Evolutionary conservation across 2,797 vertebrate species (phyloP).

Genomic region (Bradypus variegatus): DNA sequence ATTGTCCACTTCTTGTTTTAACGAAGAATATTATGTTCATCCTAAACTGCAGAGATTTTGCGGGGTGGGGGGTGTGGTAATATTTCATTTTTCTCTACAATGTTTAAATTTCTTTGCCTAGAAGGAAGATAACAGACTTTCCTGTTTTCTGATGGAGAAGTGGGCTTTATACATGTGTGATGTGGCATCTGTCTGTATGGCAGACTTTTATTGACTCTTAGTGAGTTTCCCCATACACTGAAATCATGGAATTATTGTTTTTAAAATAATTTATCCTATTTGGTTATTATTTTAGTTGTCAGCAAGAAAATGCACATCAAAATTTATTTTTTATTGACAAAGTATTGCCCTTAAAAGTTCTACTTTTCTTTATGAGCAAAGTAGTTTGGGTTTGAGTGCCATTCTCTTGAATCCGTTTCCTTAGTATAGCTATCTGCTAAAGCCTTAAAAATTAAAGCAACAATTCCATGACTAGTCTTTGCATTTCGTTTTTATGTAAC

Average conservation of each 20-base stretch:
- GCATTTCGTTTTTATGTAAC: neutral
- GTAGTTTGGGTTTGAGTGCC: neutral
- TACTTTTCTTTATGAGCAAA: neutral
- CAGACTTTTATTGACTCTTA: constrained; percentile 57
- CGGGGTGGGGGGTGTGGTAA: neutral
- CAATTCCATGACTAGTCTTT: neutral
- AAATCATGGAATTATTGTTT: constrained; percentile 64
- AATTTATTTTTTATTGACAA: constrained; percentile 13
- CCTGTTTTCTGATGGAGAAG: constrained; percentile 52
- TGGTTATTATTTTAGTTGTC: constrained; percentile 17
- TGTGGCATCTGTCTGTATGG: constrained; percentile 58
- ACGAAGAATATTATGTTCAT: neutral
- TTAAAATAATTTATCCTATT: constrained; percentile 63
- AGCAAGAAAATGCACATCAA: constrained; percentile 3
- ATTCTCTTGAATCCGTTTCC: neutral
- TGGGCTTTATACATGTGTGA: constrained; percentile 44
- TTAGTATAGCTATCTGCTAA: neutral
- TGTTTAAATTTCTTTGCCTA: constrained; percentile 52
- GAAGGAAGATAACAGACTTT: constrained; percentile 11
- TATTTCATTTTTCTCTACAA: constrained; percentile 52
- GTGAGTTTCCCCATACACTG: constrained; percentile 55
- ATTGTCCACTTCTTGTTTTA: neutral
- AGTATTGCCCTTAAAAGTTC: neutral
- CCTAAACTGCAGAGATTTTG: neutral
- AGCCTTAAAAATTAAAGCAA: neutral